Evolutionary conservation across 2,113 vertebrate genomes (phyloP).

Genomic region (Alces alces): DNA sequence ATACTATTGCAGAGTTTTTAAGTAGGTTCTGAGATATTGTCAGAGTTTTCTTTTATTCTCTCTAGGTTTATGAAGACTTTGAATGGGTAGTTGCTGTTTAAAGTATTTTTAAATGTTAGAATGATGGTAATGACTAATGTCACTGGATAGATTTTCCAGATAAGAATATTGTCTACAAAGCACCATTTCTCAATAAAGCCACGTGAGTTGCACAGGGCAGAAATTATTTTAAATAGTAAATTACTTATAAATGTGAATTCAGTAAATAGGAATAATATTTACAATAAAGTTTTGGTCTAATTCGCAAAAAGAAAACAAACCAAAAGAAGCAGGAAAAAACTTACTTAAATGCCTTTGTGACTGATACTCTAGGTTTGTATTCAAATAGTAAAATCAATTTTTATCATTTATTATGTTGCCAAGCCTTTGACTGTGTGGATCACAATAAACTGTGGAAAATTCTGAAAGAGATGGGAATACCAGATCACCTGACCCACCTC

Average conservation of each 20-base stretch:
- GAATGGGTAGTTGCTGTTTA: background rate
- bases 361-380: background rate
- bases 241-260: background rate
- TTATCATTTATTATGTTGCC: background rate
- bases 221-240: background rate
- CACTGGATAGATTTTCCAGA: background rate
- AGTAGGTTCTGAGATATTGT: background rate
- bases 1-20: background rate
- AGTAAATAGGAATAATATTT: background rate
- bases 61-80: background rate
- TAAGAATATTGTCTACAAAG: background rate
- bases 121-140: background rate
- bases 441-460: too few relatives aligned
- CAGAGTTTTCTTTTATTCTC: background rate
- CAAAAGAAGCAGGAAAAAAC: background rate
- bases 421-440: too few relatives aligned
- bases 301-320: background rate
- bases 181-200: background rate
- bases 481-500: too few relatives aligned
- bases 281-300: background rate
- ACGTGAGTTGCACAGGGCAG: background rate
- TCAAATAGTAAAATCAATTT: background rate
- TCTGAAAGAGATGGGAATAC: too few relatives aligned
- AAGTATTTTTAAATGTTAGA: background rate
- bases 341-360: background rate